Evolutionary conservation across 1,140 invertebrate species (phyloP).

Genomic region (Phymorhynchus buccinoides): DNA sequence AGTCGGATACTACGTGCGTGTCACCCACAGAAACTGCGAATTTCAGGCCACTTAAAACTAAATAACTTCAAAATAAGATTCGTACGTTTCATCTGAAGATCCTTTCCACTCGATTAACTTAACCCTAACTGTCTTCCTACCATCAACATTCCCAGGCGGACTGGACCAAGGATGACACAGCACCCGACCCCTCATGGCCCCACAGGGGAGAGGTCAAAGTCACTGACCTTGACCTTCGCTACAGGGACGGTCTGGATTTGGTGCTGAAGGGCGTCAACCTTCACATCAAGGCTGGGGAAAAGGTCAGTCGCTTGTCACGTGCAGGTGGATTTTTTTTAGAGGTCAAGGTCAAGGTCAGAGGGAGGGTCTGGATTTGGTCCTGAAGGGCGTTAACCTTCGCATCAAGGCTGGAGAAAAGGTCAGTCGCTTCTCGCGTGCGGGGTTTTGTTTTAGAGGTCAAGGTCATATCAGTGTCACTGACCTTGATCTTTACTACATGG

Average conservation of each 20-base stretch:
- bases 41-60: not conserved
- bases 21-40: not conserved
- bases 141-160: not conserved
- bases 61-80: not conserved
- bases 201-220: conserved; percentile 82
- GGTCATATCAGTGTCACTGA: conserved; percentile 83
- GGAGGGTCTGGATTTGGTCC: conserved; percentile 59
- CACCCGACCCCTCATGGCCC: conserved; percentile 48
- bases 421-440: not conserved
- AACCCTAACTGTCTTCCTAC: no score
- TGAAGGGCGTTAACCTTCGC: conserved; percentile 57
- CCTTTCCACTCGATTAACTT: not conserved
- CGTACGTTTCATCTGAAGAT: not conserved
- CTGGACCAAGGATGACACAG: not conserved
- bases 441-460: conserved; percentile 20
- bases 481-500: conserved; percentile 72
- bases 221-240: conserved; percentile 76
- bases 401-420: conserved; percentile 73
- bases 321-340: not conserved
- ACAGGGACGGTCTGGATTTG: conserved; percentile 60
- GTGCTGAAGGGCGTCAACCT: conserved; percentile 62
- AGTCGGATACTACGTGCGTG: not conserved
- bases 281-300: conserved; percentile 71
- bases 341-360: conserved; percentile 79
- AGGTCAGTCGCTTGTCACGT: conserved; percentile 55